Base-by-base conservation (phyloP, 2,888 invertebrate species). In the Yponomeuta cagnagella region DNA sequence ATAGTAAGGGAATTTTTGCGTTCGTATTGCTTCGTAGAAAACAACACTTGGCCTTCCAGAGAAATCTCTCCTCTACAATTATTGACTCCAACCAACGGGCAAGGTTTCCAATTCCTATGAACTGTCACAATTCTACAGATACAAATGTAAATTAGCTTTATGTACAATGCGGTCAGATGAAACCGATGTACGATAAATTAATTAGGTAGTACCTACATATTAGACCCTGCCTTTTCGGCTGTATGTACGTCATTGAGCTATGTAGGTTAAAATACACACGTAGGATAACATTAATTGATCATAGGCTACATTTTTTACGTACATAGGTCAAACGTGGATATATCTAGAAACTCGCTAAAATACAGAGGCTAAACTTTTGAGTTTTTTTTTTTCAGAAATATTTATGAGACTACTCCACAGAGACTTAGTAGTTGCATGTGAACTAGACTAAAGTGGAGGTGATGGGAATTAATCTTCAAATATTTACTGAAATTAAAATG, bases 51-150 rank as follows among this genome's bases (percentile, higher is more conserved):
- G 33, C 68, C 33, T 68, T 48, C 23, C 37, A 12, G 68, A 68
- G 68, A 68, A 68, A 68, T 68, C 37, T 68, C 68, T 68, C 68
- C 68, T 43, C 23, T 68, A 48, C 33, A 65, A 37, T 68, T 33
- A 37, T 43, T 23, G 37, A 37, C 37, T 48, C 68, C 23, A 9
- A 37, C 68, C 43, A 68, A 48, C 48, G 23, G n/a, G 68, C 68
- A 68, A 68, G 68, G 68, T 68, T 68, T 65, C 65, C 31, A 65
- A 65, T 30, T 65, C 33, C 30, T 65, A 31, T 65, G 31, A 31
- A 65, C 9, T 8, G 23, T 30, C 65, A 65, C 65, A 65, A 30
- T 65, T 65, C 65, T 65, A 30, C 64, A 64, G 8, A 65, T 30
- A 31, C 31, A 31, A 65, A 6, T 65, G 65, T 65, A 65, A 65